phyloP scores from a whole-genome alignment of 2,888 invertebrate species.

The Elysia crispata region DNA sequence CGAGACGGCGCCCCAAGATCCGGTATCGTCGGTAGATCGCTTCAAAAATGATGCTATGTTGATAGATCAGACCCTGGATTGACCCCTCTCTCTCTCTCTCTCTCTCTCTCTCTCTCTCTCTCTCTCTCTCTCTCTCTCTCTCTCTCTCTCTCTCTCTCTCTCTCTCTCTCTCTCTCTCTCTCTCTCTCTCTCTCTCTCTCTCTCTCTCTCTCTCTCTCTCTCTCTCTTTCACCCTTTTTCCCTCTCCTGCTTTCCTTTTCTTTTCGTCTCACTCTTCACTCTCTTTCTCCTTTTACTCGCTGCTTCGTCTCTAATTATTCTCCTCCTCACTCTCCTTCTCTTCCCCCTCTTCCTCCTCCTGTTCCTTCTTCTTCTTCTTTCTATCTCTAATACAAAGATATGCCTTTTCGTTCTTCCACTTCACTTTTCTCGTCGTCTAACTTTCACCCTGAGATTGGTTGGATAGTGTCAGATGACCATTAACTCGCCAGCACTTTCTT shows the following conservation, averaged over 20 bases:
- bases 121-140: conserved; percentile 13
- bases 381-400: background rate
- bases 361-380: background rate
- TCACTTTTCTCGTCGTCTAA: no score
- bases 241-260: background rate
- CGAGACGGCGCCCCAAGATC: conserved; percentile 22
- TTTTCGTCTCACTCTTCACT: background rate
- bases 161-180: conserved; percentile 1
- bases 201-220: conserved; percentile 29
- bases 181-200: conserved; percentile 16
- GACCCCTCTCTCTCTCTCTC: background rate
- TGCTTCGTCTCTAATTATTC: background rate
- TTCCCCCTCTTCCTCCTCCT: background rate
- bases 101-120: conserved; percentile 6
- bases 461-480: no score
- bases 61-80: conserved; percentile 16
- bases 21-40: background rate
- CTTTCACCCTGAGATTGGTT: no score
- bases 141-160: conserved; percentile 13
- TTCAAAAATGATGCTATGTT: conserved; percentile 14
- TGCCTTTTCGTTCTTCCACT: no score
- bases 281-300: conserved; percentile 6
- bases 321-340: no score
- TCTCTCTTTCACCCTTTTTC: background rate
- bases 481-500: no score